These are phyloP conservation scores for Poecilia picta DNA, from an alignment of 2,797 vertebrate genomes.

Conservation along the genomic window DNA sequence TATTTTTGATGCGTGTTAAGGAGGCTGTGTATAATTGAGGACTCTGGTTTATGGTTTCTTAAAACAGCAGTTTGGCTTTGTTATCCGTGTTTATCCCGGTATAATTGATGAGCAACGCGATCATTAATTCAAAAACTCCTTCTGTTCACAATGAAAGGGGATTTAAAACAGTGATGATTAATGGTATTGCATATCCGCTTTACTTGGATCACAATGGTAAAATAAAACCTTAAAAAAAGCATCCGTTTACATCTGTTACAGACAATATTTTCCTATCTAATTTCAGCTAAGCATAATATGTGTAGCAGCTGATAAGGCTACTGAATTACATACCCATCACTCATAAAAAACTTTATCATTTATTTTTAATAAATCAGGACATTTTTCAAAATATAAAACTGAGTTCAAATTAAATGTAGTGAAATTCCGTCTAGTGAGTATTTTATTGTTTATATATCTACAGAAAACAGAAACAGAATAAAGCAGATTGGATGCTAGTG, in stretches of 20 bases:
- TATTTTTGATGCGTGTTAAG: neutral
- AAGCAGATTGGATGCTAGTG: neutral
- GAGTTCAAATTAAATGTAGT: neutral
- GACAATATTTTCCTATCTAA: neutral
- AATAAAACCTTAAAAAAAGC: neutral
- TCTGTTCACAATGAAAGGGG: neutral
- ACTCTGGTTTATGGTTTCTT: neutral
- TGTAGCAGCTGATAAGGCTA: neutral
- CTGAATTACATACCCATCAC: neutral
- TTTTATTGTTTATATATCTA: neutral
- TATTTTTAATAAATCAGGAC: neutral
- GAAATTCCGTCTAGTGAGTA: neutral
- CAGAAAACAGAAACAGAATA: neutral
- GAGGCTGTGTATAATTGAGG: neutral
- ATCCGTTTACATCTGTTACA: neutral
- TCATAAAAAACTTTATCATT: neutral
- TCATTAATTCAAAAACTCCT: neutral
- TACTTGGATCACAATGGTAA: neutral
- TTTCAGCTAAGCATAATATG: neutral
- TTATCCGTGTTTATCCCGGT: neutral
- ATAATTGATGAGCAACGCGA: neutral
- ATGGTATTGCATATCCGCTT: neutral
- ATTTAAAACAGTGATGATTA: neutral
- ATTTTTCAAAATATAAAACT: neutral
- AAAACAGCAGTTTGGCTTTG: neutral